These are phyloP conservation scores for Eulemur rufifrons DNA, from an alignment of 2,113 vertebrate genomes.

Conservation along the genomic window DNA sequence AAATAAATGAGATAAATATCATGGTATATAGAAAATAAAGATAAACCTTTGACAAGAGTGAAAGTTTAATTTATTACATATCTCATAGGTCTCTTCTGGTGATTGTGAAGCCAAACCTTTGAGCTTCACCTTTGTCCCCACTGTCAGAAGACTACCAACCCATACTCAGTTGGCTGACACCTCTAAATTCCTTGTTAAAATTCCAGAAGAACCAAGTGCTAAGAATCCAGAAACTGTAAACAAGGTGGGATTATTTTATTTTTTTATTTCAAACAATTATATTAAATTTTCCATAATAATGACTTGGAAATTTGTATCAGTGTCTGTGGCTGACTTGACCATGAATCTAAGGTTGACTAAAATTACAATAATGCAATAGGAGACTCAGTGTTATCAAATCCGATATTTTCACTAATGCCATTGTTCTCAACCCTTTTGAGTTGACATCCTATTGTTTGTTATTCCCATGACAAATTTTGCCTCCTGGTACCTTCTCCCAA, in stretches of 20 bases:
- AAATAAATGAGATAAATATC: conserved; percentile 36
- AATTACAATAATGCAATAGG: background rate
- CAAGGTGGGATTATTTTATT: conserved; percentile 80
- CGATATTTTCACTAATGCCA: background rate
- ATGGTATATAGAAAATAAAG: background rate
- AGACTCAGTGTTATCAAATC: background rate
- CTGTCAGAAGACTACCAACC: conserved; percentile 87
- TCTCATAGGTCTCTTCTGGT: conserved; percentile 82
- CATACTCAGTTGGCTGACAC: conserved; percentile 83
- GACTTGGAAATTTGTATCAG: conserved; percentile 13
- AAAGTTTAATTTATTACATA: conserved; percentile 59
- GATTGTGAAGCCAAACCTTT: conserved; percentile 83
- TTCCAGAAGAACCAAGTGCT: conserved; percentile 79
- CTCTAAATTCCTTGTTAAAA: conserved; percentile 81
- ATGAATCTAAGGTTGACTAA: conserved; percentile 7
- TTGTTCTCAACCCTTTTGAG: background rate
- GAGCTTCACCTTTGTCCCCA: conserved; percentile 91
- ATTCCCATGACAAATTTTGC: background rate
- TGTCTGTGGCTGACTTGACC: conserved; percentile 14
- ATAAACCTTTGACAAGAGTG: background rate
- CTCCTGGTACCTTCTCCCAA: background rate
- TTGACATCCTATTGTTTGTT: background rate
- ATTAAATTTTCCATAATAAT: conserved; percentile 36
- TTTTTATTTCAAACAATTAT: background rate
- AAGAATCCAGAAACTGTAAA: conserved; percentile 76